Conservation (phyloP, 2,888 invertebrate species). For the Notocelia uddmanniana region DNA sequence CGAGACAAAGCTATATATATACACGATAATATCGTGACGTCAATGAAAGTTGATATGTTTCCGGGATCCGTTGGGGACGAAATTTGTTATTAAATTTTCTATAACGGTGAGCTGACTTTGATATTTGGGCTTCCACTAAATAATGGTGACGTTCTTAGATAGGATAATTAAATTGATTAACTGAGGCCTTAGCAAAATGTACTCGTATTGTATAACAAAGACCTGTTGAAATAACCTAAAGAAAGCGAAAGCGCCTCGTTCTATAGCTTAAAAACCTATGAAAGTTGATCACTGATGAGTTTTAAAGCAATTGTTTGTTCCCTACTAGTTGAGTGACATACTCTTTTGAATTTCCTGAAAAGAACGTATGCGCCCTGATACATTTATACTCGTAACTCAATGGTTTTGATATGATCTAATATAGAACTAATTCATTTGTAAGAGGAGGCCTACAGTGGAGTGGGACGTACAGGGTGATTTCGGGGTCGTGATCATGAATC, state of each 20-base stretch:
- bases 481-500: no score
- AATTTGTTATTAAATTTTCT: slow-evolving; percentile 27
- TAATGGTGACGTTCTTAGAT: neutral
- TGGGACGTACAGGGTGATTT: no score
- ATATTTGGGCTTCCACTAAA: neutral
- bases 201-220: neutral
- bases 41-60: slow-evolving; percentile 30
- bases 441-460: no score
- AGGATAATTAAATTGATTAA: neutral
- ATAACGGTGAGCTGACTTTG: neutral
- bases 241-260: neutral
- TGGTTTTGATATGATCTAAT: no score
- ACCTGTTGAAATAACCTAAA: neutral
- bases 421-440: no score
- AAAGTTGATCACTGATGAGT: neutral
- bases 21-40: slow-evolving; percentile 6
- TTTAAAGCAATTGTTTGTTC: neutral
- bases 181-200: neutral
- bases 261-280: neutral
- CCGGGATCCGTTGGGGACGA: slow-evolving; percentile 18
- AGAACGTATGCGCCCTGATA: no score
- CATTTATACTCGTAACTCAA: no score
- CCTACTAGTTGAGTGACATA: neutral
- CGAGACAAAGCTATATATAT: slow-evolving; percentile 9
- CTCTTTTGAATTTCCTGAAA: neutral